Base-by-base conservation (phyloP, 2,113 vertebrate genomes). In the Pygathrix nemaeus region DNA sequence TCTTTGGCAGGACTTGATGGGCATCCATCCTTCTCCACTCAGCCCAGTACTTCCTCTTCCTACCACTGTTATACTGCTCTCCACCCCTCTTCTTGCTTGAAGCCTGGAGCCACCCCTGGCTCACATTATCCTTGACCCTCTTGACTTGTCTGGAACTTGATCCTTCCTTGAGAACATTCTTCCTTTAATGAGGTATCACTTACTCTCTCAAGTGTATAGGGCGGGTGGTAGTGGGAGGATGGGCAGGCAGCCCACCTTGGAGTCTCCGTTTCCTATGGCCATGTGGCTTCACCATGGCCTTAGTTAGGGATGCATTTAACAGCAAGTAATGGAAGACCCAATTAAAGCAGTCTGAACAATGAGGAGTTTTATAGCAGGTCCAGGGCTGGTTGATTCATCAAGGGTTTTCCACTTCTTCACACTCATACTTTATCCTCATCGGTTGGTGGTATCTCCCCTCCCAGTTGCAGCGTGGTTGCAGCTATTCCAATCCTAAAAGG, bases 11-110 rank as follows among this genome's bases (percentile, higher is more conserved):
- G 64, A 40, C 38, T 48, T 48, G n/a, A 4, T 84, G 80, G 73
- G 75, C 0, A 0, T 84, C 75, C 11, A 32, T 72, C 90, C 90
- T 95, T 93, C 90, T 90, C 35, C 32, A 21, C 78, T 76, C 40
- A 87, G 50, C 16, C 78, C 70, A 73, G 72, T 3, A 38, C 82
- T 96, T 96, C 61, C 90, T 97, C 83, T 95, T 92, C 81, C 94
- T 96, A 88, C 95, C 92, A 95, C n/a, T 25, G 57, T 61, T 40
- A 64, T 21, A 50, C 27, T 50, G 35, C 55, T 75, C 40, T 76
- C 61, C 30, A 52, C 11, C 12, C 1, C 1, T 8, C n/a, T 79
- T 40, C 52, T 94, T 82, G 25, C 61, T 88, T 35, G 35, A 87
- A 92, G 23, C 64, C 75, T 61, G 14, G 17, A 50, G 40, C 11